Conservation (phyloP, 1,140 invertebrate genomes). For the Tribolium castaneum region DNA sequence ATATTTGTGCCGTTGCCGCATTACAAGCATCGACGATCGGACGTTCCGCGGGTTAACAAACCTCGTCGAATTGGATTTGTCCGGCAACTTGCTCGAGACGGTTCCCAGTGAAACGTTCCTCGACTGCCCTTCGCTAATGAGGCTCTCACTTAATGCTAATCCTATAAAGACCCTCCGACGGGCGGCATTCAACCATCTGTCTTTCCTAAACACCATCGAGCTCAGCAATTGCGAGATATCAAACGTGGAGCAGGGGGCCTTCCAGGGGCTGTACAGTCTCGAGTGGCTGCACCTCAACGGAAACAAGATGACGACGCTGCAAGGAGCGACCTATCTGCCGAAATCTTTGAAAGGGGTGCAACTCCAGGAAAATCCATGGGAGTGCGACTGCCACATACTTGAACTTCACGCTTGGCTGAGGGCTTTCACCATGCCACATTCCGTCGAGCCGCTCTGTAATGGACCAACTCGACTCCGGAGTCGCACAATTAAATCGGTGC, state of each 20-base stretch:
- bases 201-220: slow-evolving; percentile 83
- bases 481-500: slow-evolving; percentile 75
- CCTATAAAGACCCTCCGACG: slow-evolving; percentile 78
- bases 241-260: slow-evolving; percentile 81
- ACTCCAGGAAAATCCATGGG: slow-evolving; percentile 89
- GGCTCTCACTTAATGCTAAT: slow-evolving; percentile 83
- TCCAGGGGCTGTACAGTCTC: slow-evolving; percentile 82
- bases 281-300: slow-evolving; percentile 87
- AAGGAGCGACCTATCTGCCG: slow-evolving; percentile 76
- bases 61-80: slow-evolving; percentile 89
- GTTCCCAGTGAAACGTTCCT: slow-evolving; percentile 82
- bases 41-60: slow-evolving; percentile 88
- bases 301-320: slow-evolving; percentile 80
- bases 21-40: slow-evolving; percentile 80
- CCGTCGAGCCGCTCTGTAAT: slow-evolving; percentile 79
- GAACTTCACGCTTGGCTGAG: slow-evolving; percentile 83
- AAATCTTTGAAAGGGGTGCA: slow-evolving; percentile 80
- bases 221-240: slow-evolving; percentile 83
- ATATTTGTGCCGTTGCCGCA: slow-evolving; percentile 79
- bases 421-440: slow-evolving; percentile 77
- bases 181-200: slow-evolving; percentile 80
- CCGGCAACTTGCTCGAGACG: slow-evolving; percentile 80
- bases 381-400: slow-evolving; percentile 84
- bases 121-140: slow-evolving; percentile 83
- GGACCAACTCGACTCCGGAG: slow-evolving; percentile 75